phyloP scores from a whole-genome alignment of 2,888 invertebrate genomes.

The Rhagium mordax region DNA sequence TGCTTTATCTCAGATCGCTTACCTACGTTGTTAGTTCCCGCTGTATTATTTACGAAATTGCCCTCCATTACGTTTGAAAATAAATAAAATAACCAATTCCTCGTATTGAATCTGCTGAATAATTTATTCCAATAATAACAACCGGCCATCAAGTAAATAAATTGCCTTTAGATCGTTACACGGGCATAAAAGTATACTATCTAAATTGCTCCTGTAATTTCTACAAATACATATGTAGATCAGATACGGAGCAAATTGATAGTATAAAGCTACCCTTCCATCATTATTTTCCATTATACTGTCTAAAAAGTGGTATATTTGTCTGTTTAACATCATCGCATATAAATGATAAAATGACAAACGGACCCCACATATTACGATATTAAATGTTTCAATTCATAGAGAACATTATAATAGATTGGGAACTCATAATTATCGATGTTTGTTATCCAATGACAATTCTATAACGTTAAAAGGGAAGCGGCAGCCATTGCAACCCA shows the following conservation, averaged over 20 bases:
- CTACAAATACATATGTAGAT: constrained; percentile 59
- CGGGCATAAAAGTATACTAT: constrained; percentile 40
- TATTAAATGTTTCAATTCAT: constrained; percentile 32
- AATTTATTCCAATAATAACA: constrained; percentile 24
- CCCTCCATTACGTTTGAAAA: constrained; percentile 8
- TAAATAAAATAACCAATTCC: constrained; percentile 22
- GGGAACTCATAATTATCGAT: constrained; percentile 56
- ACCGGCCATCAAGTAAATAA: constrained; percentile 40
- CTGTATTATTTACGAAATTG: constrained; percentile 19
- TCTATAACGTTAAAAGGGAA: constrained; percentile 41
- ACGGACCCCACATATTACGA: constrained; percentile 21
- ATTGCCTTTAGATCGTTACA: constrained; percentile 43
- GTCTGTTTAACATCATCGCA: constrained; percentile 29
- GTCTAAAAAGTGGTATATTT: constrained; percentile 37
- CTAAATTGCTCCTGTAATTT: constrained; percentile 59
- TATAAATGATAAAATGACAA: constrained; percentile 37
- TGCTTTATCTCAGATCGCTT: constrained; percentile 1
- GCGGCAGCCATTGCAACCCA: constrained; percentile 41
- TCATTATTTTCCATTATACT: constrained; percentile 49
- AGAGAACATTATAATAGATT: constrained; percentile 56
- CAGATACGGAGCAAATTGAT: constrained; percentile 59
- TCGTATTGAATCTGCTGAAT: constrained; percentile 21
- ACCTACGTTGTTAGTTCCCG: constrained; percentile 1
- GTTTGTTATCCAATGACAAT: constrained; percentile 56
- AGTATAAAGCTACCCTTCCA: constrained; percentile 53